phyloP scores from a whole-genome alignment of 2,113 vertebrate genomes.

The Morone saxatilis region DNA sequence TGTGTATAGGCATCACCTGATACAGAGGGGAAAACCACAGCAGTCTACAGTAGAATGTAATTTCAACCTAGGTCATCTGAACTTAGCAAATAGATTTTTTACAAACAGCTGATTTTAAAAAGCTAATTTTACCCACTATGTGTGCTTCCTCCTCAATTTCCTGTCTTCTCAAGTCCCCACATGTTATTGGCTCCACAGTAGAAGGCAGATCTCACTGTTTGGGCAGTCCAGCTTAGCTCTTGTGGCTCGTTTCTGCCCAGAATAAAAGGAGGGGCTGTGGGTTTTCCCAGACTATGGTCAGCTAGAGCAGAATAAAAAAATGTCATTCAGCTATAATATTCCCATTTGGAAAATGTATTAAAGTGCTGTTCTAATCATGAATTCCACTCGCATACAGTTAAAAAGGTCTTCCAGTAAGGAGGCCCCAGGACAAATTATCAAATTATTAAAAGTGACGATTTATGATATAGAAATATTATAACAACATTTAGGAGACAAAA shows the following conservation, averaged over 20 bases:
- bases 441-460: neutral
- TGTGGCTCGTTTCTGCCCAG: neutral
- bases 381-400: too few species aligned
- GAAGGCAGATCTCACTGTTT: conserved; percentile 10
- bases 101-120: conserved; percentile 15
- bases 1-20: neutral
- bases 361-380: neutral
- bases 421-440: neutral
- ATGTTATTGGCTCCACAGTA: neutral
- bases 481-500: neutral
- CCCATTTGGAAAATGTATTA: neutral
- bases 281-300: neutral
- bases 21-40: neutral
- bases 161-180: conserved; percentile 26
- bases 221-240: neutral
- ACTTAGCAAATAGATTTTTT: conserved; percentile 1
- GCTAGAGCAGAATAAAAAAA: neutral
- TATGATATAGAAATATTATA: neutral
- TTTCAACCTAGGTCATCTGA: conserved; percentile 22
- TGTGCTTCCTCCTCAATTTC: conserved; percentile 33
- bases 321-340: neutral
- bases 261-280: conserved; percentile 2
- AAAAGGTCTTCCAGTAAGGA: neutral
- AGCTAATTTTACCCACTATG: conserved; percentile 22
- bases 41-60: conserved; percentile 43